Base-by-base conservation (phyloP, 2,888 invertebrate genomes). In the Leucozona laternaria region DNA sequence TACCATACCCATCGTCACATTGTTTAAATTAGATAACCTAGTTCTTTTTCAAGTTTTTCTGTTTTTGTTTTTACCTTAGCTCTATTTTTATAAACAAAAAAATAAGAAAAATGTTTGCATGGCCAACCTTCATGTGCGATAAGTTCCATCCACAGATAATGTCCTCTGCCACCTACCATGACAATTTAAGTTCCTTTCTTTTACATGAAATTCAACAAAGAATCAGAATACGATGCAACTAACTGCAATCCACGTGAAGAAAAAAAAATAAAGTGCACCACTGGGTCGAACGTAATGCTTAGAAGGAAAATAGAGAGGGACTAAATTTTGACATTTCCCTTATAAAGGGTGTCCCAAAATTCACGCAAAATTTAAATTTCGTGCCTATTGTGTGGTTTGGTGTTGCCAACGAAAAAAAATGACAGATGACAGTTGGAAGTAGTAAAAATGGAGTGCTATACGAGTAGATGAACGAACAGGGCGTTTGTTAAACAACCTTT, bases 11-110 rank as follows among this genome's bases (percentile, higher is more conserved):
- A 72, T 73, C 78, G 82, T 79, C 78, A 76, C 64, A 79, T 79
- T 86, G 86, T 82, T 78, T 86, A 82, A 86, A 86, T 86, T 86
- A 86, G 86, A 86, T 86, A 86, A 86, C 86, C 86, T 78, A 82
- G 81, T 86, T 86, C 86, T 79, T 70, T 86, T 86, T 50, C 85
- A 72, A 86, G 77, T 81, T 86, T 77, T 81, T 70, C 80, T 73
- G 6, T 43, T 8, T 68, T 68, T 71, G 34, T 64, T 60, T 60
- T 58, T 77, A 77, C 77, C 85, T 78, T 78, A 31, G 66, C 75
- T 78, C 78, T 82, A 70, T 82, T 77, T 81, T 77, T 58, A 68
- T 78, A 31, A 8, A 57, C n/a, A n/a, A n/a, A n/a, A n/a, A n/a
- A n/a, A n/a, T n/a, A n/a, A n/a, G n/a, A 57, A 31, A 37, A 37